These are phyloP conservation scores for Anneissia japonica DNA, from an alignment of 35 echinoderm and acorn worm genomes.

Conservation along the genomic window DNA sequence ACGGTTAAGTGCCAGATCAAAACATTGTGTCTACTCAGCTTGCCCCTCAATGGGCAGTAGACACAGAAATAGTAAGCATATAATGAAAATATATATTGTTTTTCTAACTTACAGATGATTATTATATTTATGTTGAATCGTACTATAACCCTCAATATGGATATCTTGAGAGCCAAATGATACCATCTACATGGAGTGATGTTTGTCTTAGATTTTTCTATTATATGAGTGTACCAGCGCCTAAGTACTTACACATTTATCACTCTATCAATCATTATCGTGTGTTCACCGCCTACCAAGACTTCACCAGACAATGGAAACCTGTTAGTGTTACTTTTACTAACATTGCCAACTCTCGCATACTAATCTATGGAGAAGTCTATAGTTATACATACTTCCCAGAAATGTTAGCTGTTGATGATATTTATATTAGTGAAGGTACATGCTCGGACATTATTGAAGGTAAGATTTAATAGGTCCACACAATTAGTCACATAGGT, in stretches of 20 bases:
- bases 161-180: not conserved
- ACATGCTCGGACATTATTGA: not conserved
- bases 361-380: not conserved
- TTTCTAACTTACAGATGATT: not conserved
- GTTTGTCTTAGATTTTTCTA: not conserved
- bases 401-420: not conserved
- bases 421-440: not conserved
- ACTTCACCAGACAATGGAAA: not conserved
- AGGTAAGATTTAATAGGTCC: too few species aligned
- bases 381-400: not conserved
- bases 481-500: too few species aligned
- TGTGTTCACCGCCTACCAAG: not conserved
- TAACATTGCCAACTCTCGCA: not conserved
- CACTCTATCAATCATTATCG: not conserved
- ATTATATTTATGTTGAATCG: not conserved
- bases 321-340: not conserved
- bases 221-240: not conserved
- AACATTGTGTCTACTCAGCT: too few species aligned
- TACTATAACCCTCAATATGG: not conserved
- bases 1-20: too few species aligned
- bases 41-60: too few species aligned
- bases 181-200: not conserved
- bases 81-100: too few species aligned
- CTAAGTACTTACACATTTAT: not conserved
- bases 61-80: too few species aligned